Conservation (phyloP, 2,888 invertebrate genomes). For the Schrankia costaestrigalis region DNA sequence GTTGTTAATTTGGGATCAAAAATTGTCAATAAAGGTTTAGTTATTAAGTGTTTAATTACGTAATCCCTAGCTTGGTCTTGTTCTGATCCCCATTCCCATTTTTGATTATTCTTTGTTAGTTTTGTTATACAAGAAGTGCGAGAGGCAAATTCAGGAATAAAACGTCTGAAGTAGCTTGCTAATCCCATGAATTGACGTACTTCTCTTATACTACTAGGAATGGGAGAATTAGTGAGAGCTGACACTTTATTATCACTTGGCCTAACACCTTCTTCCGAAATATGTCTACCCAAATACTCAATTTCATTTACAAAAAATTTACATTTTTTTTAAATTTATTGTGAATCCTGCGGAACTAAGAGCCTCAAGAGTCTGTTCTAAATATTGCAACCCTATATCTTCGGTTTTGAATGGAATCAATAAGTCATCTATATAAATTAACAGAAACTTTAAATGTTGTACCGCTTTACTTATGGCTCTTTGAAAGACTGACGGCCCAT, state of each 20-base stretch:
- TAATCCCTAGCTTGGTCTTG: conserved; percentile 10
- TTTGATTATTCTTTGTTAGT: conserved; percentile 2
- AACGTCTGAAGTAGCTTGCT: conserved; percentile 1
- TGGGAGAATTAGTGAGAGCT: background rate
- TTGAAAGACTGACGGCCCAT: too few species aligned
- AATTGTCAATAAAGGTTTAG: conserved; percentile 23
- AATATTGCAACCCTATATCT: background rate
- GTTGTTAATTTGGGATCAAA: conserved; percentile 24
- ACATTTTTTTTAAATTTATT: conserved; percentile 1
- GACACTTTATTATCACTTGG: background rate
- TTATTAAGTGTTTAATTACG: conserved; percentile 17
- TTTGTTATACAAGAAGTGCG: conserved; percentile 3
- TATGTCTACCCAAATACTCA: conserved; percentile 3
- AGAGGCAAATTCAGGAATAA: conserved; percentile 1
- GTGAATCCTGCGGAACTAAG: background rate
- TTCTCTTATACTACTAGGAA: background rate
- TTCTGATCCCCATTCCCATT: conserved; percentile 5
- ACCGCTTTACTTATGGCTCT: too few species aligned
- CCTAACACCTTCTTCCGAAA: background rate
- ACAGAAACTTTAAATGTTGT: background rate
- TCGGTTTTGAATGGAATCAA: background rate
- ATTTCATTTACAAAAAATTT: background rate
- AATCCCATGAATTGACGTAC: conserved; percentile 3
- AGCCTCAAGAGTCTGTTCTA: background rate
- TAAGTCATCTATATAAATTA: conserved; percentile 1